Evolutionary conservation across 1,140 invertebrate genomes (phyloP), one percentile per base, ranked within the genome.

Genomic region (Drosophila miranda): DNA sequence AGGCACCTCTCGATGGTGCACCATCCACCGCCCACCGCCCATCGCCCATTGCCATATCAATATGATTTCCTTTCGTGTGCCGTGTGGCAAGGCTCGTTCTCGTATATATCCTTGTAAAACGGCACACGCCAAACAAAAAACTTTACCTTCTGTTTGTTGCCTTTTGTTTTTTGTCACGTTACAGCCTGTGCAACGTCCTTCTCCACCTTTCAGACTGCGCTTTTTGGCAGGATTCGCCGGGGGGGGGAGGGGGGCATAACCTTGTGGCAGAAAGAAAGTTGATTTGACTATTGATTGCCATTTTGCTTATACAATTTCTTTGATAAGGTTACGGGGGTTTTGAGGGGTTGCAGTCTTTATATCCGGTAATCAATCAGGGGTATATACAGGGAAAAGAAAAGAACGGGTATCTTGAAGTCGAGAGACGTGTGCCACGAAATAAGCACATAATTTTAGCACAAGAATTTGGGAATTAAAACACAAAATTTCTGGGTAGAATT

Each of bases 241-340:
- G 3, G 11, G 56, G 57, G 67, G 41, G 48, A 14, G 23, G n/a
- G 4, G 59, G 49, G 43, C 44, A 13, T 73, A 73, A 73, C 70
- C 70, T 73, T 73, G 70, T 73, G 69, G 52, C 69, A 73, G 70
- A 43, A 52, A 42, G 70, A 71, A 74, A 64, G 61, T 66, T 75
- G 72, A 74, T 75, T 74, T 75, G 70, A 66, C 74, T 75, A 74
- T 75, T 58, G 70, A 75, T 75, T 75, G 70, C 70, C 53, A 66
- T 74, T 54, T 43, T 26, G 68, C 42, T 50, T 71, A 43, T 42
- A 54, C 44, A 38, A 38, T 59, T 54, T 43, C 38, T 34, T 51
- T 54, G 67, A 72, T 72, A 72, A 72, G 69, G 57, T 71, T 72
- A 71, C 45, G 28, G 34, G 26, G 50, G 55, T 53, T 71, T 53